These are phyloP conservation scores for Nycticebus coucang DNA, from an alignment of 2,113 vertebrate genomes.

Conservation along the genomic window DNA sequence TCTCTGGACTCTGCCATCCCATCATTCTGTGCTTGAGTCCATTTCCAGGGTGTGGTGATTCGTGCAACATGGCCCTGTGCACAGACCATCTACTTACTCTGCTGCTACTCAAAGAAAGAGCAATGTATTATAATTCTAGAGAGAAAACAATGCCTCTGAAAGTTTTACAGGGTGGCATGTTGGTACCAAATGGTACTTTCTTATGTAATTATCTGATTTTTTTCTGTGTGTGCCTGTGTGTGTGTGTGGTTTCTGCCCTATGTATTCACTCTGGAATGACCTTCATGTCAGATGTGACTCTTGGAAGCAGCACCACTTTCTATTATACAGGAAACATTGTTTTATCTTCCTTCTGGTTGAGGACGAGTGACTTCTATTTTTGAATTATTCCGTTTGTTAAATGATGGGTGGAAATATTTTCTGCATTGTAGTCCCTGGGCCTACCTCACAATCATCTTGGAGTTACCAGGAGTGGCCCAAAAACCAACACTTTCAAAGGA, in stretches of 20 bases:
- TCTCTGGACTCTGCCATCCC: neutral
- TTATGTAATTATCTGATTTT: neutral
- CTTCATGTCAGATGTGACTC: neutral
- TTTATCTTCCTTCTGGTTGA: neutral
- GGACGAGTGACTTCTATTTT: neutral
- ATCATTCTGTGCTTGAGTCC: fast-evolving
- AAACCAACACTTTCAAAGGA: neutral
- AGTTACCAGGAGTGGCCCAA: neutral
- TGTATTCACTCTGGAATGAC: neutral
- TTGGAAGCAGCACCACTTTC: neutral
- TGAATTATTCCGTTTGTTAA: neutral
- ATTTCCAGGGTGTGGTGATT: neutral
- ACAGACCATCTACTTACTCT: neutral
- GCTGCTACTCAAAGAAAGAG: neutral
- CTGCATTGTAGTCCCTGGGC: neutral
- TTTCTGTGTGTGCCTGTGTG: too few species aligned
- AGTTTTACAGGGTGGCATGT: neutral
- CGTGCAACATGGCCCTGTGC: fast-evolving
- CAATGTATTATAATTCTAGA: too few species aligned
- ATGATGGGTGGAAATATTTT: neutral
- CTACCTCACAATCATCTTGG: neutral
- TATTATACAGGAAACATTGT: fast-evolving
- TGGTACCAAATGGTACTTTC: neutral
- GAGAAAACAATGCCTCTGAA: fast-evolving
- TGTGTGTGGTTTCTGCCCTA: neutral